Evolutionary conservation across 2,888 invertebrate genomes (phyloP).

Genomic region (Amphipyra tragopoginis): DNA sequence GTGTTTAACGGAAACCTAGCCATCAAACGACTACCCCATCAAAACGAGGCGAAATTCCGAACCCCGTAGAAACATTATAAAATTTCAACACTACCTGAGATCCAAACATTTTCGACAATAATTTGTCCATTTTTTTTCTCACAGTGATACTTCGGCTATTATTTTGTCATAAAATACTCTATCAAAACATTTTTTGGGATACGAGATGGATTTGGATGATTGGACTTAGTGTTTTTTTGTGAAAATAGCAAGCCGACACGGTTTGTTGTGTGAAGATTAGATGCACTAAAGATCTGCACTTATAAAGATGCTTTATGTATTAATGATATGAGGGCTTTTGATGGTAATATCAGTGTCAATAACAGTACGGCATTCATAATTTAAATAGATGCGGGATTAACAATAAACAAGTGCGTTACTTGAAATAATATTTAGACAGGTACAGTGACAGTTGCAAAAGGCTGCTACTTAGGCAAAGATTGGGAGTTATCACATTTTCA

Average conservation of each 20-base stretch:
- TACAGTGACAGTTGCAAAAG: too few species aligned
- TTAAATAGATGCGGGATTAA: too few species aligned
- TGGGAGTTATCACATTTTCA: too few species aligned
- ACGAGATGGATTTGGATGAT: slow-evolving; percentile 50
- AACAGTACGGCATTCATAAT: too few species aligned
- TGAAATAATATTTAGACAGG: too few species aligned
- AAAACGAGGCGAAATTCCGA: slow-evolving; percentile 34
- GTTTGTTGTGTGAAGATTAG: slow-evolving; percentile 26
- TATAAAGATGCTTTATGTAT: neutral
- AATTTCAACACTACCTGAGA: slow-evolving; percentile 63
- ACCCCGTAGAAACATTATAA: slow-evolving; percentile 65
- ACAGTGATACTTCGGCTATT: slow-evolving; percentile 70
- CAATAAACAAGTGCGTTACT: too few species aligned
- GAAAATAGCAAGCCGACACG: slow-evolving; percentile 46
- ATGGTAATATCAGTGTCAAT: too few species aligned
- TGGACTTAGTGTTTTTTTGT: slow-evolving; percentile 39
- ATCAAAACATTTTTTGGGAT: slow-evolving; percentile 66
- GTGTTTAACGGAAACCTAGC: too few species aligned
- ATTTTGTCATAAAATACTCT: slow-evolving; percentile 84
- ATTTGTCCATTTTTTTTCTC: slow-evolving; percentile 62
- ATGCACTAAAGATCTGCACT: neutral
- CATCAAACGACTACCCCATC: neutral
- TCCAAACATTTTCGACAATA: slow-evolving; percentile 51
- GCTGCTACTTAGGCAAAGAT: too few species aligned
- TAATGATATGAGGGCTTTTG: too few species aligned